A percentile compares a stretch with the other conserved stretches of the same genome.
Conservation (phyloP, 2,888 invertebrate genomes). For the Eustalomyia histrio region DNA sequence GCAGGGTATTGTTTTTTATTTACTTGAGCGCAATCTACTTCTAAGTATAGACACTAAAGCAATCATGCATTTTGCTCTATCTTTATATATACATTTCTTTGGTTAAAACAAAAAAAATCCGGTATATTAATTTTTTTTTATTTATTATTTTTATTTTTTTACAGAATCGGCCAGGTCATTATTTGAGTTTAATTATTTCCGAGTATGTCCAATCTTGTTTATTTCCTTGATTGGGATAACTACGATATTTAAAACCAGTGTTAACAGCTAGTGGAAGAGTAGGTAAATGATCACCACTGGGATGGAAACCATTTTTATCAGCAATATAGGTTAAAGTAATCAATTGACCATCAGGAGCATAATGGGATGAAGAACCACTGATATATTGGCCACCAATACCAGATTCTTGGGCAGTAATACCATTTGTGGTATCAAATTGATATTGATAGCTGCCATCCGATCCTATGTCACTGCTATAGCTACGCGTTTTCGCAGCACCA, state of each 20-base stretch:
- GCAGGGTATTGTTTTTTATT: too few species aligned
- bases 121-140: too few species aligned
- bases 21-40: too few species aligned
- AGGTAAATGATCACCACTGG: constrained; percentile 78
- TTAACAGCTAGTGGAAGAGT: constrained; percentile 77
- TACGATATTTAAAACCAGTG: constrained; percentile 76
- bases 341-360: constrained; percentile 81
- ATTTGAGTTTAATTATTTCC: too few species aligned
- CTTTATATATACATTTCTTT: too few species aligned
- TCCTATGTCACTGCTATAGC: constrained; percentile 76
- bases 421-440: constrained; percentile 82
- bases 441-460: constrained; percentile 80
- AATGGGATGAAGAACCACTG: constrained; percentile 81
- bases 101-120: too few species aligned
- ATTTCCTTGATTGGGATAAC: constrained; percentile 75
- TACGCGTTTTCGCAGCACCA: constrained; percentile 75
- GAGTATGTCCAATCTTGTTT: too few species aligned
- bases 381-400: constrained; percentile 82
- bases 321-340: constrained; percentile 81
- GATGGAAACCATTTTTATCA: constrained; percentile 82
- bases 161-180: too few species aligned
- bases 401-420: constrained; percentile 82
- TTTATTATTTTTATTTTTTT: too few species aligned
- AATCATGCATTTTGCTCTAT: too few species aligned
- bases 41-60: too few species aligned